These are phyloP conservation scores for Drosophila sordidula DNA, from an alignment of 2,888 invertebrate genomes.

Conservation along the genomic window DNA sequence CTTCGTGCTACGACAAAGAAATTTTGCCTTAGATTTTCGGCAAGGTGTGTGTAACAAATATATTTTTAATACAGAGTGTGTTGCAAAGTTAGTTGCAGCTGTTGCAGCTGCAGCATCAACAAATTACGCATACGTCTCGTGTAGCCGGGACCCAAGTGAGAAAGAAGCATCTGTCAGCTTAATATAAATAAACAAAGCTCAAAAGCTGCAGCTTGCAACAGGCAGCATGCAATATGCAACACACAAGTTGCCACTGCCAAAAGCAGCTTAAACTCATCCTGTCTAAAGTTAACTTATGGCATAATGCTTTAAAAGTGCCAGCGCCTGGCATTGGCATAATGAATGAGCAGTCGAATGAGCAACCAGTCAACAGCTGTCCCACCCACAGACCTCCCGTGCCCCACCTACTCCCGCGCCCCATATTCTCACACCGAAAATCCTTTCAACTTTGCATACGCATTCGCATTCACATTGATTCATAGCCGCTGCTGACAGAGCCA, in stretches of 20 bases:
- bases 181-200: conserved; percentile 52
- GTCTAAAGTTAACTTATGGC: conserved; percentile 75
- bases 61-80: conserved; percentile 65
- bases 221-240: conserved; percentile 33
- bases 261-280: conserved; percentile 55
- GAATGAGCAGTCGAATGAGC: conserved; percentile 68
- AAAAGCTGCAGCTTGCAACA: conserved; percentile 44
- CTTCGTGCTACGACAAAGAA: conserved; percentile 39
- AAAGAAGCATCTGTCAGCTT: conserved; percentile 52
- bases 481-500: conserved; percentile 56
- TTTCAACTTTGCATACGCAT: conserved; percentile 43
- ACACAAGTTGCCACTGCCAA: conserved; percentile 47
- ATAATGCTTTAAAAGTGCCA: conserved; percentile 74
- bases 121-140: conserved; percentile 75
- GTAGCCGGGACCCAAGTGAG: conserved; percentile 34
- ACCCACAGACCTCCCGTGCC: conserved; percentile 1
- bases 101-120: conserved; percentile 50
- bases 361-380: conserved; percentile 58
- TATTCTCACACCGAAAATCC: conserved; percentile 13
- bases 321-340: conserved; percentile 76
- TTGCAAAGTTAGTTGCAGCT: conserved; percentile 42
- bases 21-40: conserved; percentile 47
- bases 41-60: conserved; percentile 66
- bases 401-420: background rate
- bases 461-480: conserved; percentile 64